Evolutionary conservation across 2,113 vertebrate species (phyloP), one percentile per base, ranked within the genome.

Genomic region (Phylloscopus whistleri): DNA sequence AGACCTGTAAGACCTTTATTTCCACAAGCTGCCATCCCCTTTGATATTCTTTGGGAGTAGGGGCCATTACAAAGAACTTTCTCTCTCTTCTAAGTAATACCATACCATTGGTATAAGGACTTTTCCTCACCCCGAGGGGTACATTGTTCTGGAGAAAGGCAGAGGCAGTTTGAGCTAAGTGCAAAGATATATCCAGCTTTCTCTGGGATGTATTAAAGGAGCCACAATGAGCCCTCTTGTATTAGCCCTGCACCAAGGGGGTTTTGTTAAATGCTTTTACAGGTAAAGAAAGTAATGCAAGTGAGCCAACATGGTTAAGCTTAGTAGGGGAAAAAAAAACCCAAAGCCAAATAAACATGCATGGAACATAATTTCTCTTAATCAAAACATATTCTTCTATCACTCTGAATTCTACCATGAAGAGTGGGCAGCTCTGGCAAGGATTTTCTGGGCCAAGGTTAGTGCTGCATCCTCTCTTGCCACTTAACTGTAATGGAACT

Each of bases 361-460:
- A 11, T 33, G 43, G 63, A 66, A 67, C 33, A 33, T 73, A 17
- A 60, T 86, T 90, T 58, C 19, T 39, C 10, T 14, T 51, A 53
- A 46, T 92, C 46, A 67, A 43, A 86, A 3, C 26, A 74, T 41
- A 28, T 58, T 70, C 13, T 7, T 67, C 51, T 75, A 3, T 49
- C 5, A 12, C 43, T 72, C 10, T 75, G 55, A 83, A 62, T 85
- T 87, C 53, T 46, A 39, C 10, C 31, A 19, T 41, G 49, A 90
- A 62, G 22, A 73, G 67, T 62, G 90, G 49, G 35, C 62, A 93
- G 58, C 63, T 66, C 49, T 88, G 67, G 75, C 26, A 76, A 83
- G 70, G 67, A 52, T 70, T 77, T 84, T 90, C 68, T 92, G 48
- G 23, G 33, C 72, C 68, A 70, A 43, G 68, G 52, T 86, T 67